Evolutionary conservation across 2,797 vertebrate genomes (phyloP).

Genomic region (Oceanodroma leucorhoa): DNA sequence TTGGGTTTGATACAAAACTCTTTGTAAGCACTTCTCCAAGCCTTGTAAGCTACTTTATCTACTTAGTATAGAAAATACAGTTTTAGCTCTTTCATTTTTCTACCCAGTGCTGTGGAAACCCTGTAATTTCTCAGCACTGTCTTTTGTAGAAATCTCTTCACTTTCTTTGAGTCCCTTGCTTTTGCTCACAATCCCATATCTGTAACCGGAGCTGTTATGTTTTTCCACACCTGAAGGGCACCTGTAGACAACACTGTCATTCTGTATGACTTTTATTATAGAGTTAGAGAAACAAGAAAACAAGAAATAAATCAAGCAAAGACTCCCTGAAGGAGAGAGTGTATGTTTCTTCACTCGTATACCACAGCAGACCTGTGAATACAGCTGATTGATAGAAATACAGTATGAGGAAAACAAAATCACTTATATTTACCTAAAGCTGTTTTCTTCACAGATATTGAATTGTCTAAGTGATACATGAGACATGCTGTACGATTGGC

Average conservation of each 20-base stretch:
- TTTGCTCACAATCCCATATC: not conserved
- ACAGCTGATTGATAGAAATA: not conserved
- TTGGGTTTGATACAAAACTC: not conserved
- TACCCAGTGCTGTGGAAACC: not conserved
- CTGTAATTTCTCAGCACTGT: not conserved
- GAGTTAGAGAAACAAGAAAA: conserved; percentile 15
- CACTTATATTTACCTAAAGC: not conserved
- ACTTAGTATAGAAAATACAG: not conserved
- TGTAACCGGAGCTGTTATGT: not conserved
- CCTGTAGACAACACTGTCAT: conserved; percentile 18
- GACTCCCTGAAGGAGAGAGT: not conserved
- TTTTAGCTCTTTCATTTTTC: not conserved
- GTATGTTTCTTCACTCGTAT: not conserved
- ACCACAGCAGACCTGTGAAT: not conserved
- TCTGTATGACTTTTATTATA: conserved; percentile 13
- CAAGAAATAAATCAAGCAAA: conserved; percentile 31
- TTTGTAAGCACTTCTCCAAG: not conserved
- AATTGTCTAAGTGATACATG: not conserved
- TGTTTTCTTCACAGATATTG: not conserved
- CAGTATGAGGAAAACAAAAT: not conserved
- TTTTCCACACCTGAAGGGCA: conserved; percentile 10
- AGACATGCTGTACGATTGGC: not conserved
- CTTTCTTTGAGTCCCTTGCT: not conserved
- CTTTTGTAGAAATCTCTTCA: not conserved
- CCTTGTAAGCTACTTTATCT: not conserved